Evolutionary conservation across 23 tunicate species (phyloP).

Genomic region (Corella eumyota): DNA sequence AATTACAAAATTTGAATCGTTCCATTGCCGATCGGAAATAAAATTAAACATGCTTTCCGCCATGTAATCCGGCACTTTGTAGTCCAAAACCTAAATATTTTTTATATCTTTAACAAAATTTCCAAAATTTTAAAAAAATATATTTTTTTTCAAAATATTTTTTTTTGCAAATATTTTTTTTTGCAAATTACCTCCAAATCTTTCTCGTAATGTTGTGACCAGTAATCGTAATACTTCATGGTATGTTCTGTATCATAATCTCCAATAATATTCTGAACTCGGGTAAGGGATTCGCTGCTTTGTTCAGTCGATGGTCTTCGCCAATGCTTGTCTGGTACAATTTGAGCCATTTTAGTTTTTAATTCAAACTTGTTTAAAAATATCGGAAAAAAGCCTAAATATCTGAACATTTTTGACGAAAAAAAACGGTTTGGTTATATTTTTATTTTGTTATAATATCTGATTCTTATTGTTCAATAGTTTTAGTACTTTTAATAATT

Average conservation of each 20-base stretch:
- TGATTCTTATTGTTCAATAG: too few species aligned
- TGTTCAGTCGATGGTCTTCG: conserved; percentile 38
- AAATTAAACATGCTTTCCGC: conserved; percentile 14
- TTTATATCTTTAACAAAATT: background rate
- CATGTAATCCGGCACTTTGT: conserved; percentile 76
- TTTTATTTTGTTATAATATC: too few species aligned
- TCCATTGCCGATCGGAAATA: conserved; percentile 17
- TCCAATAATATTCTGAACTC: conserved; percentile 76
- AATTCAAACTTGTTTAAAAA: too few species aligned
- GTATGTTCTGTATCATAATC: conserved; percentile 65
- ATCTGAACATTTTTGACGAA: too few species aligned
- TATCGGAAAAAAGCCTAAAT: too few species aligned
- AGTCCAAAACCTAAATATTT: conserved; percentile 38
- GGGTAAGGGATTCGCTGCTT: conserved; percentile 25
- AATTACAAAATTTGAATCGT: conserved; percentile 4
- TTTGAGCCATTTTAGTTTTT: conserved; percentile 16
- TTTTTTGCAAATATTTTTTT: too few species aligned
- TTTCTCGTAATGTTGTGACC: conserved; percentile 78
- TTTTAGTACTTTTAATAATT: too few species aligned
- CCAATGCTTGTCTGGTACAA: conserved; percentile 61
- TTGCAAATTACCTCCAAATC: conserved; percentile 45
- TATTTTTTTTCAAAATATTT: background rate
- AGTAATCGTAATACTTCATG: conserved; percentile 79
- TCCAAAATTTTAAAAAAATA: background rate
- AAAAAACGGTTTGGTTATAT: too few species aligned